Evolutionary conservation across 2,113 vertebrate genomes (phyloP).

Genomic region (Cephalopterus ornatus): DNA sequence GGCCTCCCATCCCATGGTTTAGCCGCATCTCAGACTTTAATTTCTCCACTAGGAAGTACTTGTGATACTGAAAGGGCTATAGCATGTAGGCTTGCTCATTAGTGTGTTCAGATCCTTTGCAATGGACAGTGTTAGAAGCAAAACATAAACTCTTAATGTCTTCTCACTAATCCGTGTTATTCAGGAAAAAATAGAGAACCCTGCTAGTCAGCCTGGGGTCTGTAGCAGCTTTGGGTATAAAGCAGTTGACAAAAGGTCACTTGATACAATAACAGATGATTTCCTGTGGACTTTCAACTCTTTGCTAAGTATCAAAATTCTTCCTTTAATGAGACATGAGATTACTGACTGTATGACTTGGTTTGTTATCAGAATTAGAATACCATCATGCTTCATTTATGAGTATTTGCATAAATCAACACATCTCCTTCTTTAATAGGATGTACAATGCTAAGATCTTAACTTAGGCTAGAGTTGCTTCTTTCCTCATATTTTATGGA

Average conservation of each 20-base stretch:
- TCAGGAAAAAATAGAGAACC: not conserved
- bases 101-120: not conserved
- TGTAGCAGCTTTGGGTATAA: not conserved
- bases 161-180: not conserved
- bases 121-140: not conserved
- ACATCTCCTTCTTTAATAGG: not conserved
- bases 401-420: not conserved
- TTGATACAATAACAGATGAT: not conserved
- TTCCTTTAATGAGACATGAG: not conserved
- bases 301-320: not conserved
- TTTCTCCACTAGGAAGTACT: not conserved
- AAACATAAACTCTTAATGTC: not conserved
- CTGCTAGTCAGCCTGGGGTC: not conserved
- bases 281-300: not conserved
- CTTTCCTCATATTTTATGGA: conserved; percentile 57
- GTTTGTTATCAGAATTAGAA: not conserved
- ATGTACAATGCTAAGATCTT: conserved; percentile 7
- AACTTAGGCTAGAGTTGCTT: conserved; percentile 20
- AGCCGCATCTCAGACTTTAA: not conserved
- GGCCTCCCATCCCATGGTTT: not conserved
- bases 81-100: not conserved
- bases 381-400: not conserved
- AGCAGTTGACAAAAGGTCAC: not conserved
- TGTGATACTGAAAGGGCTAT: not conserved
- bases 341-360: not conserved